phyloP scores from a whole-genome alignment of 2,113 vertebrate genomes.

The Trinectes maculatus region DNA sequence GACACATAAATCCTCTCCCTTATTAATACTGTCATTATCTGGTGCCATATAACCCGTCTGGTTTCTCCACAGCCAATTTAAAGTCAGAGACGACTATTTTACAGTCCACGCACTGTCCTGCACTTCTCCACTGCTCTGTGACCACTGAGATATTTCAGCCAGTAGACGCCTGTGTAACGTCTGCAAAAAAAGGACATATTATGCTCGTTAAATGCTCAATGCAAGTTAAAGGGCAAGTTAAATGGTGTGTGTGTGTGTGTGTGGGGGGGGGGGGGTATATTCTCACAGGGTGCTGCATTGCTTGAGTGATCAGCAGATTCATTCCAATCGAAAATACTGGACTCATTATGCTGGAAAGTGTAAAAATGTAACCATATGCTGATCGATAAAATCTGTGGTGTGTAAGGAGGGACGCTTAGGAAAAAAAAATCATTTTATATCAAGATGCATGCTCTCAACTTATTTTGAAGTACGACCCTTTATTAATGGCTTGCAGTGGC shows the following conservation, averaged over 20 bases:
- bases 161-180: constrained; percentile 19
- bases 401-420: not conserved
- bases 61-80: constrained; percentile 51
- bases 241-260: constrained; percentile 17
- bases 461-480: too few relatives aligned
- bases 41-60: constrained; percentile 39
- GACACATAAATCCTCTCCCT: constrained; percentile 28
- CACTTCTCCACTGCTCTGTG: constrained; percentile 18
- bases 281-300: not conserved
- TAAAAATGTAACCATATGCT: not conserved
- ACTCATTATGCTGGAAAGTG: not conserved
- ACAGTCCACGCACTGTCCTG: constrained; percentile 19
- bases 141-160: constrained; percentile 25
- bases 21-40: constrained; percentile 52
- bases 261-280: too few relatives aligned
- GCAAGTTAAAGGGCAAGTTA: constrained; percentile 6
- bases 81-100: constrained; percentile 38
- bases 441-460: not conserved
- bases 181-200: constrained; percentile 7
- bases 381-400: constrained; percentile 1
- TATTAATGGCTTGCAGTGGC: not conserved
- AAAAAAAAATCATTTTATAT: constrained; percentile 2
- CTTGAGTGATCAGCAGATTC: constrained; percentile 22
- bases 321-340: constrained; percentile 10
- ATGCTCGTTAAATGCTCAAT: too few relatives aligned